phyloP scores from a whole-genome alignment of 2,888 invertebrate species.

The Eumacrocentrus americanus region DNA sequence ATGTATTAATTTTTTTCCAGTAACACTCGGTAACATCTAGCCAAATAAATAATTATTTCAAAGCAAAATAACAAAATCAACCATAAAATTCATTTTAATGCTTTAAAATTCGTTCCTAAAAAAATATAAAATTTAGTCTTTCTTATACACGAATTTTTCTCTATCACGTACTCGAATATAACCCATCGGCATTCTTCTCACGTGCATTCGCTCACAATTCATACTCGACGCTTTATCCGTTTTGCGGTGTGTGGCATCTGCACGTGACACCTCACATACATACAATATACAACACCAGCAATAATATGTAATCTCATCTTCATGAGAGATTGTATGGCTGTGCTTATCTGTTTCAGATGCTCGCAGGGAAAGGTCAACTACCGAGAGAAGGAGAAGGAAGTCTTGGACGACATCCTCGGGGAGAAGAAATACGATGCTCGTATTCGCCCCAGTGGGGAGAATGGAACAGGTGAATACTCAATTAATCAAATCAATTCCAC shows the following conservation, averaged over 20 bases:
- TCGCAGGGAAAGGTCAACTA: constrained; percentile 85
- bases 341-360: constrained; percentile 66
- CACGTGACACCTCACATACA: background rate
- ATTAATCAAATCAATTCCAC: constrained; percentile 4
- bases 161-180: too few species aligned
- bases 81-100: too few species aligned
- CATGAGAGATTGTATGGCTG: background rate
- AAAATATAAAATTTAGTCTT: too few species aligned
- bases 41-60: too few species aligned
- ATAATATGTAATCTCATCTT: background rate
- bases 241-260: background rate
- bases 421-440: constrained; percentile 90
- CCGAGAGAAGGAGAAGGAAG: constrained; percentile 92
- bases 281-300: too few species aligned
- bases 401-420: constrained; percentile 90
- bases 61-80: too few species aligned
- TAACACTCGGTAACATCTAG: too few species aligned
- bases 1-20: too few species aligned
- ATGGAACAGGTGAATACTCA: constrained; percentile 84
- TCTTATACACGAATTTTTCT: too few species aligned
- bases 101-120: too few species aligned
- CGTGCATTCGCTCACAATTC: constrained; percentile 1
- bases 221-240: background rate
- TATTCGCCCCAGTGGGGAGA: constrained; percentile 90
- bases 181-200: background rate